Base-by-base conservation (phyloP, 2,888 invertebrate species). In the Acleris sparsana region DNA sequence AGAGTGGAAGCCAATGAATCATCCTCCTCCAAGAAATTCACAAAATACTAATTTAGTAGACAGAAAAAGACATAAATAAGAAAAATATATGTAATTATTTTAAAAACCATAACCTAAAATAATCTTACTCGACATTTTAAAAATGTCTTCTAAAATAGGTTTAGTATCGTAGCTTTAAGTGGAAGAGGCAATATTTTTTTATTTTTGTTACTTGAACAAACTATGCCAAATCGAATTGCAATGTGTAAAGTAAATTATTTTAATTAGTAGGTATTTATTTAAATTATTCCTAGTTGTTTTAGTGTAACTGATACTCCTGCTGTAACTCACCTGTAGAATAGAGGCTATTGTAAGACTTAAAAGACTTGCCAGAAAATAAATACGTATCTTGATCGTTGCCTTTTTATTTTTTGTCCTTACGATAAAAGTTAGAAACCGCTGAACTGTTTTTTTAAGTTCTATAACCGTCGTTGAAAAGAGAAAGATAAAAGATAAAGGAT, bases 1-100 rank as follows among this genome's bases (percentile, higher is more conserved):
- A 0, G 93, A 92, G 75, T 93, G 93, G 93, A 92, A 90, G 72
- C 93, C 93, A 1, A 92, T 93, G 22, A 89, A 85, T 60, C 84
- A 85, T 63, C 85, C 84, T 20, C 71, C 84, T 33, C 74, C 84
- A 43, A 82, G 81, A 75, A 84, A 79, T 74, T 76, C 70, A 51
- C 83, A 83, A 73, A 73, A 71, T 16, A 65, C 75, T 9, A 80
- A 76, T 69, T 59, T 73, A 65, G 66, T 71, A 53, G 75, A 73
- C 55, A 73, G 77, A 51, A 82, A 78, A 56, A 83, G 80, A 72
- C 78, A 82, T 73, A 72, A 80, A 72, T 77, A 39, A 39, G 39
- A 39, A 11, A 33, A 13, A 39, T 0, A 39, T 4, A 75, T 72
- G 53, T 53, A 51, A 33, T 51, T 33, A 49, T 39, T 46, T 22